Evolutionary conservation across 2,888 invertebrate genomes (phyloP).

Genomic region (Brenthis ino): DNA sequence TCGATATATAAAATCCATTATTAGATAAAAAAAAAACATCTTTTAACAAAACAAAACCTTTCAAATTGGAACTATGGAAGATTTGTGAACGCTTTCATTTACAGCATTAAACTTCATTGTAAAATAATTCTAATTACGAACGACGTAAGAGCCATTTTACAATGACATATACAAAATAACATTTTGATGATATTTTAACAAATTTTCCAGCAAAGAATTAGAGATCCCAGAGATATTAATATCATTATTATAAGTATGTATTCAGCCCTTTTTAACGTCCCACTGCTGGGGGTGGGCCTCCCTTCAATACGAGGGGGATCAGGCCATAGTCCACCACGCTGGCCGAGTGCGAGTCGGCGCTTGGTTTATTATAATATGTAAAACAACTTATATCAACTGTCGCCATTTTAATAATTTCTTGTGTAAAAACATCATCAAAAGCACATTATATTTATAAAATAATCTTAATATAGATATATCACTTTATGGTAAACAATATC

Average conservation of each 20-base stretch:
- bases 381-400: no score
- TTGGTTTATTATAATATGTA: no score
- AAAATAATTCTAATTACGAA: slow-evolving; percentile 3
- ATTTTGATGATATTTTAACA: slow-evolving; percentile 2
- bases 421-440: slow-evolving; percentile 8
- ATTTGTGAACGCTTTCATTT: neutral
- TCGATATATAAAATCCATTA: no score
- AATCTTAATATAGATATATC: slow-evolving; percentile 25
- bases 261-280: no score
- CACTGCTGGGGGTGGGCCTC: no score
- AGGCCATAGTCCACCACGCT: no score
- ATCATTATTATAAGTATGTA: no score
- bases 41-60: no score
- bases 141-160: slow-evolving; percentile 1
- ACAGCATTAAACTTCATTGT: slow-evolving; percentile 7
- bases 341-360: no score
- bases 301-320: no score
- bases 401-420: neutral
- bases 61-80: slow-evolving; percentile 22
- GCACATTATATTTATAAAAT: neutral
- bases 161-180: neutral
- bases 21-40: no score
- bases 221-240: no score
- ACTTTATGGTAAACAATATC: slow-evolving; percentile 30
- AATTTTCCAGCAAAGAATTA: neutral